Conservation (phyloP, 2,888 invertebrate species). For the Heterodera filipjevi region DNA sequence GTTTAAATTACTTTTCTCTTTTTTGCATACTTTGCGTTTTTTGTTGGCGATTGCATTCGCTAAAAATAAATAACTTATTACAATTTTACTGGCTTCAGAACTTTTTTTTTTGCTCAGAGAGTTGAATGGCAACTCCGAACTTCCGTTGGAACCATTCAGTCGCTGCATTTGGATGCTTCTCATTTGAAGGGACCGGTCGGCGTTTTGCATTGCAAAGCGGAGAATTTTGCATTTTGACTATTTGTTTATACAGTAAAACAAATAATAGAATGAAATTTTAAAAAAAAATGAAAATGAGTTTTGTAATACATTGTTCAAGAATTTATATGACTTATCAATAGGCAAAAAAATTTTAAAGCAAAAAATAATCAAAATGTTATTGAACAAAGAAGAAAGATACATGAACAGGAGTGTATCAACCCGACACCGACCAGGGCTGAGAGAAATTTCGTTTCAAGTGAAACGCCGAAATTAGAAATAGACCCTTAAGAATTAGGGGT, state of each 20-base stretch:
- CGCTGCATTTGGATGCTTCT: background rate
- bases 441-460: no score
- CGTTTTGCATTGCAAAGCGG: background rate
- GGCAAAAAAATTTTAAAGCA: no score
- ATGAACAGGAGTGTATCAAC: no score
- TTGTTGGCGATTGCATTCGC: background rate
- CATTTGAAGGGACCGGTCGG: background rate
- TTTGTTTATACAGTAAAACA: background rate
- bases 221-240: background rate
- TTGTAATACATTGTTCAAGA: no score
- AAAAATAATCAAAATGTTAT: no score
- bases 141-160: constrained; percentile 19
- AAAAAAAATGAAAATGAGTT: background rate
- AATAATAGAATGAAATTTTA: background rate
- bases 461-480: no score
- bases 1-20: background rate
- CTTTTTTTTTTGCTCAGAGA: background rate
- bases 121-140: constrained; percentile 16
- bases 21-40: background rate
- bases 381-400: no score
- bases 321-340: no score
- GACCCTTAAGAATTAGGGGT: no score
- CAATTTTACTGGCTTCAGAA: background rate
- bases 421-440: no score
- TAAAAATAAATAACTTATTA: background rate